Percentiles rank a stretch among this genome's conserved stretches.
These are phyloP conservation scores for Lagorchestes hirsutus DNA, from an alignment of 2,797 vertebrate species.

Conservation along the genomic window DNA sequence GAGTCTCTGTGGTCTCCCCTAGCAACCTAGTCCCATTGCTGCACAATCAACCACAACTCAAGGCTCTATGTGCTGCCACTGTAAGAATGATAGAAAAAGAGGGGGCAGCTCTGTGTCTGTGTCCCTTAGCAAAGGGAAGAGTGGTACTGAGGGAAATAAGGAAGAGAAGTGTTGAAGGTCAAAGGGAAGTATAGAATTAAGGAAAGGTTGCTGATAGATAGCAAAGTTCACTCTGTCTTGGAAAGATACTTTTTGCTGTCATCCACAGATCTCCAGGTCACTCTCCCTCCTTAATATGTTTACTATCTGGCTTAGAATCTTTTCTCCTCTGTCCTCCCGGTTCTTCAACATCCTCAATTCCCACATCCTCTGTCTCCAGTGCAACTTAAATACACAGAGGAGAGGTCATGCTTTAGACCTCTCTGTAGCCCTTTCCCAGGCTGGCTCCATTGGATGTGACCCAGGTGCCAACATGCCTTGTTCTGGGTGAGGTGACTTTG, in stretches of 20 bases:
- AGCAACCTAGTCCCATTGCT: neutral
- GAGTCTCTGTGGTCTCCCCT: neutral
- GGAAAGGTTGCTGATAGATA: neutral
- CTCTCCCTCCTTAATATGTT: neutral
- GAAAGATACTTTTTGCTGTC: neutral
- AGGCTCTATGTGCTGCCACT: neutral
- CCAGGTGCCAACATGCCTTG: neutral
- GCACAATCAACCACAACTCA: neutral
- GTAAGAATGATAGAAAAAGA: neutral
- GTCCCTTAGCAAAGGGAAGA: neutral
- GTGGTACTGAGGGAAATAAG: neutral
- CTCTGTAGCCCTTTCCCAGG: neutral
- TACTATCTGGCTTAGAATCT: neutral
- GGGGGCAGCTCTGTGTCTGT: neutral
- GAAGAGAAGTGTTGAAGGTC: neutral
- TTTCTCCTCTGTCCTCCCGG: neutral
- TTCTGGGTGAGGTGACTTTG: neutral
- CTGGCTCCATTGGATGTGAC: neutral
- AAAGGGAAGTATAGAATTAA: neutral
- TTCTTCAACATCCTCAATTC: neutral
- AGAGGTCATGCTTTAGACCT: neutral
- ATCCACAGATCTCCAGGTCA: neutral
- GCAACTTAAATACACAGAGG: neutral
- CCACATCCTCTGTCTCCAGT: neutral
- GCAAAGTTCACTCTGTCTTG: neutral